Conservation (phyloP, 2,888 invertebrate genomes). For the Fragum whitleyi region DNA sequence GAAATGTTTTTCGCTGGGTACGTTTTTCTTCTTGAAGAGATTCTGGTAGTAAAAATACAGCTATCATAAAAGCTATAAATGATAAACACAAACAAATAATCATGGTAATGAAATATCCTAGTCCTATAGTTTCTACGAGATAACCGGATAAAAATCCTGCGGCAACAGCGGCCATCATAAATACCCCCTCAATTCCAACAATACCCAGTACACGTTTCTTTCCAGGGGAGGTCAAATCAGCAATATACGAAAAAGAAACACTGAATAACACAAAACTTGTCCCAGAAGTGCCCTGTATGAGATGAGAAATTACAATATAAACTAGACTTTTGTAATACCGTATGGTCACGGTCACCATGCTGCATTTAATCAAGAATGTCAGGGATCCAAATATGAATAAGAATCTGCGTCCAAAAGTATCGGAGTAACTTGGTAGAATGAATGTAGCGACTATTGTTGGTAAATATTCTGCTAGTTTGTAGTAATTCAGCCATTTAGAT, state of each 20-base stretch:
- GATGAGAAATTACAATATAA: conserved; percentile 24
- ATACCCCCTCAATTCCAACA: conserved; percentile 37
- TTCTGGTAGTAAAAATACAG: conserved; percentile 45
- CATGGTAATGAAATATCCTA: conserved; percentile 43
- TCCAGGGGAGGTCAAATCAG: conserved; percentile 40
- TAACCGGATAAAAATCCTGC: conserved; percentile 44
- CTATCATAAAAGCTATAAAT: conserved; percentile 29
- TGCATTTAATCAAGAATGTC: conserved; percentile 24
- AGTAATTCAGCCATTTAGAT: conserved; percentile 33
- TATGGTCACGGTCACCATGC: conserved; percentile 23
- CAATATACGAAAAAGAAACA: conserved; percentile 47
- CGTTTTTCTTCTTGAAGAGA: conserved; percentile 28
- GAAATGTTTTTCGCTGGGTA: conserved; percentile 8
- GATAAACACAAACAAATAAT: conserved; percentile 28
- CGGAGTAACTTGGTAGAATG: conserved; percentile 45
- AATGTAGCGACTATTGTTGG: conserved; percentile 39
- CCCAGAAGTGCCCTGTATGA: conserved; percentile 37
- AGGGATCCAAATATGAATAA: conserved; percentile 45
- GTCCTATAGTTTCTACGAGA: conserved; percentile 35
- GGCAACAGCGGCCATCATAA: conserved; percentile 19
- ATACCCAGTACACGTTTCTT: conserved; percentile 45
- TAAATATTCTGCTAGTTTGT: conserved; percentile 28
- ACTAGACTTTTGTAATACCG: conserved; percentile 13
- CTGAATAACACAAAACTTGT: conserved; percentile 19
- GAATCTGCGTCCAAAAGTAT: conserved; percentile 50